Evolutionary conservation across 2,113 vertebrate genomes (phyloP).

Genomic region (Thinocorus orbignyianus): DNA sequence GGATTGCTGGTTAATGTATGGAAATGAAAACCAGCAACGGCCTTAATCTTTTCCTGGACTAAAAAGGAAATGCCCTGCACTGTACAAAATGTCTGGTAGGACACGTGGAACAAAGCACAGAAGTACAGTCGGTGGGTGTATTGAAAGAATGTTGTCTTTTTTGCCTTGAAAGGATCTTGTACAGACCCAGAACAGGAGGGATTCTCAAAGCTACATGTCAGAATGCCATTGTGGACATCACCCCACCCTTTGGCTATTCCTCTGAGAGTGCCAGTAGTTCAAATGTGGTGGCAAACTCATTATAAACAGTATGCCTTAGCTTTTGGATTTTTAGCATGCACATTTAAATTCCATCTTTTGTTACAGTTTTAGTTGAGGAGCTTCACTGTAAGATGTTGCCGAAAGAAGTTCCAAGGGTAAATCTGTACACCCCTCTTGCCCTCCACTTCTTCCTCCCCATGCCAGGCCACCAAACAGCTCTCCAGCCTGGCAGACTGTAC

Average conservation of each 20-base stretch:
- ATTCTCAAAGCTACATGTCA: not conserved
- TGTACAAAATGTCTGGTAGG: not conserved
- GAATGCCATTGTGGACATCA: not conserved
- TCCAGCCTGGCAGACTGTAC: not conserved
- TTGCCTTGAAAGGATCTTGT: not conserved
- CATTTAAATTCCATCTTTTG: not conserved
- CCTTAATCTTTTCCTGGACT: not conserved
- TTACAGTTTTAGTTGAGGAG: not conserved
- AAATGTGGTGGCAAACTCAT: not conserved
- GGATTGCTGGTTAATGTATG: not conserved
- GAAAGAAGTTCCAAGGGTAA: not conserved
- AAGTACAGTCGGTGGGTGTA: not conserved
- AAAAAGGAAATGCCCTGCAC: not conserved
- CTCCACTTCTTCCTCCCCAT: not conserved
- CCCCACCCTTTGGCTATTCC: not conserved
- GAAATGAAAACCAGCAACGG: conserved; percentile 23
- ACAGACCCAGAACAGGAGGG: not conserved
- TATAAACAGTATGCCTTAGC: not conserved
- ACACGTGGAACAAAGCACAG: not conserved
- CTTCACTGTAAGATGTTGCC: not conserved
- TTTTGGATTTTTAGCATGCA: not conserved
- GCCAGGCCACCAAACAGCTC: not conserved
- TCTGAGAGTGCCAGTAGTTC: not conserved
- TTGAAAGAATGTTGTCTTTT: not conserved
- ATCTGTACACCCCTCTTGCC: not conserved